Conservation (phyloP, 2,888 invertebrate species). For the Sycophila texana region DNA sequence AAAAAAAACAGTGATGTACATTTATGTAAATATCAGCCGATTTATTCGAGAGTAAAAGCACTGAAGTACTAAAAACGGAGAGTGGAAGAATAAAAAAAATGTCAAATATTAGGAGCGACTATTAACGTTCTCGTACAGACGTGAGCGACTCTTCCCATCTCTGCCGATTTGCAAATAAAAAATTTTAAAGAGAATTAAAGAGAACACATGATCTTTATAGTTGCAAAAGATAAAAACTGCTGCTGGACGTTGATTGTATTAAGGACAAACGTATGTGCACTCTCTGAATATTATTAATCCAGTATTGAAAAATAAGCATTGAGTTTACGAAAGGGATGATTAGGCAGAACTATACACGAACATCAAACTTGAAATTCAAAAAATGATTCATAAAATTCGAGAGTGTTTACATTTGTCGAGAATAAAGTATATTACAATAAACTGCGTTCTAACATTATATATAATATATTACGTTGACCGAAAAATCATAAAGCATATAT, state of each 20-base stretch:
- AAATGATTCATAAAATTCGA: slow-evolving; percentile 20
- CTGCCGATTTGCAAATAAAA: slow-evolving; percentile 45
- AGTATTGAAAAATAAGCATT: slow-evolving; percentile 15
- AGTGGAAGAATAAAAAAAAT: slow-evolving; percentile 24
- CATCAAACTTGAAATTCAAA: slow-evolving; percentile 32
- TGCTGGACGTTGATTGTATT: slow-evolving; percentile 51
- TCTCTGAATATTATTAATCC: slow-evolving; percentile 39
- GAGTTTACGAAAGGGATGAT: slow-evolving; percentile 31
- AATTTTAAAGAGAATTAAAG: slow-evolving; percentile 48
- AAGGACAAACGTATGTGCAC: slow-evolving; percentile 47
- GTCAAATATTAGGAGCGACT: slow-evolving; percentile 22
- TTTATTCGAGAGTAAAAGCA: slow-evolving; percentile 56
- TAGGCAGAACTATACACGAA: slow-evolving; percentile 9
- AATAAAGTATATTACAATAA: slow-evolving; percentile 55
- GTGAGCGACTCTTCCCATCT: slow-evolving; percentile 5
- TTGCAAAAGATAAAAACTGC: slow-evolving; percentile 41
- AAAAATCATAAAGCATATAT: slow-evolving; percentile 64
- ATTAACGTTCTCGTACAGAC: slow-evolving; percentile 15
- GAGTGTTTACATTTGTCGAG: slow-evolving; percentile 55
- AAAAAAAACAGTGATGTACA: slow-evolving; percentile 54
- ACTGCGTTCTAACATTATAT: slow-evolving; percentile 58
- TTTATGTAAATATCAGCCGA: slow-evolving; percentile 57
- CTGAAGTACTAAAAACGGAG: slow-evolving; percentile 51
- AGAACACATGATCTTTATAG: slow-evolving; percentile 46
- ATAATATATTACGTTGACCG: slow-evolving; percentile 65